Percentiles rank a stretch among this genome's conserved stretches.
Evolutionary conservation across 2,113 vertebrate species (phyloP).

Genomic region (Steatornis caripensis): DNA sequence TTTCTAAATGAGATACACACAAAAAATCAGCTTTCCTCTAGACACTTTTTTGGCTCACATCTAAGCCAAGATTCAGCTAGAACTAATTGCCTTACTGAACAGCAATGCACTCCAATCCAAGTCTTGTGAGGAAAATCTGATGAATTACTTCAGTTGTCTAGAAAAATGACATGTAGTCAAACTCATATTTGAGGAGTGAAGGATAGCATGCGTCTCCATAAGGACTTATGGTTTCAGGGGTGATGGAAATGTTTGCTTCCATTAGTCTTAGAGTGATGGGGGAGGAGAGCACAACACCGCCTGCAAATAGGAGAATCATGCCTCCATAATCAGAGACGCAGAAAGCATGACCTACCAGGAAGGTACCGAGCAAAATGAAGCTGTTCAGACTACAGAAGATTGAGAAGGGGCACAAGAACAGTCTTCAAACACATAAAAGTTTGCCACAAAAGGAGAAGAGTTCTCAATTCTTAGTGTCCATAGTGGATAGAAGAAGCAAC

Average conservation of each 20-base stretch:
- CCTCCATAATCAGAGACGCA: background rate
- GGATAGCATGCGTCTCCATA: background rate
- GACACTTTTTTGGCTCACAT: constrained; percentile 39
- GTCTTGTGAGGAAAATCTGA: constrained; percentile 5
- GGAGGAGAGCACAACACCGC: background rate
- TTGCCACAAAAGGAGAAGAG: background rate
- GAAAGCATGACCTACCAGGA: background rate
- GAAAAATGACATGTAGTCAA: constrained; percentile 17
- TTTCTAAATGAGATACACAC: background rate
- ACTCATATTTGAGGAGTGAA: constrained; percentile 16
- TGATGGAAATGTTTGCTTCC: constrained; percentile 29
- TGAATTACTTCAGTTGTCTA: background rate
- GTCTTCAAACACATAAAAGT: background rate
- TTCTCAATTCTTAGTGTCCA: background rate
- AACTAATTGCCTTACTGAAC: background rate
- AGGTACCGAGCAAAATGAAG: background rate
- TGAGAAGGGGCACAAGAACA: accelerated
- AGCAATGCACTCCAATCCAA: background rate
- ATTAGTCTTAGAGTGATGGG: background rate
- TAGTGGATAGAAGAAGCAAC: background rate
- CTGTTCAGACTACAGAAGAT: background rate
- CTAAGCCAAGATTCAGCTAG: constrained; percentile 19
- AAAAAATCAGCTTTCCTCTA: background rate
- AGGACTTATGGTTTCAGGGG: background rate
- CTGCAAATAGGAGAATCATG: background rate